Evolutionary conservation across 2,797 vertebrate species (phyloP).

Genomic region (Coranthus polyacanthus): DNA sequence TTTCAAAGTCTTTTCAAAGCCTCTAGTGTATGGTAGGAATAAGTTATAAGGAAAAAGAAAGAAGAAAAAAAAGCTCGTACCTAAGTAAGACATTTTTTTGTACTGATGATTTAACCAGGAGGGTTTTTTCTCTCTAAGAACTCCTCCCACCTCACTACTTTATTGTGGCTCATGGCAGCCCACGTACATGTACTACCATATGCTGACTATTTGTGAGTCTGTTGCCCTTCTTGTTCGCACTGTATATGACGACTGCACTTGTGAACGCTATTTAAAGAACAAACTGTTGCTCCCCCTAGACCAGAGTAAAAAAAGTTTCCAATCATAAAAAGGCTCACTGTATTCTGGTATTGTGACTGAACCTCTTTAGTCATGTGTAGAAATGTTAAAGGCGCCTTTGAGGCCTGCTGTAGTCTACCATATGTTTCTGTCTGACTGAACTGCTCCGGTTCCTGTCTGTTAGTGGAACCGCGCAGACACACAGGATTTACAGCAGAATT

Average conservation of each 20-base stretch:
- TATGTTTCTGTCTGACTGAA: slow-evolving; percentile 57
- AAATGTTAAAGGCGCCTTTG: slow-evolving; percentile 45
- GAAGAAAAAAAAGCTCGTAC: too few species aligned
- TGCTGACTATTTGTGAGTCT: neutral
- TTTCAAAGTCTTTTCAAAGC: too few species aligned
- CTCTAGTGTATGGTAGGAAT: too few species aligned
- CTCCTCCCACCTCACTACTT: neutral
- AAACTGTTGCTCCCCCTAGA: slow-evolving; percentile 8
- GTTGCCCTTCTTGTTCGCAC: neutral
- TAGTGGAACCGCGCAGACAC: slow-evolving; percentile 7
- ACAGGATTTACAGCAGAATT: slow-evolving; percentile 38
- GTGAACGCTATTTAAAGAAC: slow-evolving; percentile 21
- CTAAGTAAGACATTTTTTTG: too few species aligned
- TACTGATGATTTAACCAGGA: neutral
- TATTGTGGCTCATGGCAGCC: neutral
- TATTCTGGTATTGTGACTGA: slow-evolving; percentile 39
- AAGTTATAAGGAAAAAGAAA: too few species aligned
- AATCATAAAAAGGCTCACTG: slow-evolving; percentile 57
- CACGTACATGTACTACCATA: neutral
- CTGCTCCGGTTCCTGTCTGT: slow-evolving; percentile 26
- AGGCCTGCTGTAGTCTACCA: slow-evolving; percentile 57
- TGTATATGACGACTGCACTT: neutral
- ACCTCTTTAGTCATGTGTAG: slow-evolving; percentile 43
- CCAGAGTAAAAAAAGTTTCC: slow-evolving; percentile 31
- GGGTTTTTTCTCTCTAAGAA: neutral